Conservation (phyloP, 2,888 invertebrate species). For the Caradrina kadenii region DNA sequence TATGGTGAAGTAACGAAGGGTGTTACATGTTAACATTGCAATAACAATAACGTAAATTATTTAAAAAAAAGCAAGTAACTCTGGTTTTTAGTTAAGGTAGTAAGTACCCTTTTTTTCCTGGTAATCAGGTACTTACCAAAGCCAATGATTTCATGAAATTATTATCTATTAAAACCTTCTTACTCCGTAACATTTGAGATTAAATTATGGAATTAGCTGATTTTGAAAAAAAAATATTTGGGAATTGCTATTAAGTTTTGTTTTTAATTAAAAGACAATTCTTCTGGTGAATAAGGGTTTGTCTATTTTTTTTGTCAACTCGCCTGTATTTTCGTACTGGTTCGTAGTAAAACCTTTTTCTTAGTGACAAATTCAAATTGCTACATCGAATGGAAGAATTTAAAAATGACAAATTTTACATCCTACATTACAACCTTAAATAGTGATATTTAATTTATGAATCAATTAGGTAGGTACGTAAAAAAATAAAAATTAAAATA, state of each 20-base stretch:
- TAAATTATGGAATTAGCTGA: background rate
- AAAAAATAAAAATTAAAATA: background rate
- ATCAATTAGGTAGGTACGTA: too few species aligned
- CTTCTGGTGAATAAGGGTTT: background rate
- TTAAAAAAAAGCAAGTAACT: background rate
- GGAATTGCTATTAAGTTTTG: background rate
- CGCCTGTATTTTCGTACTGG: background rate
- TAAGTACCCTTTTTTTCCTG: too few species aligned
- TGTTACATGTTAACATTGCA: too few species aligned
- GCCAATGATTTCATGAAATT: too few species aligned
- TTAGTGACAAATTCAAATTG: too few species aligned
- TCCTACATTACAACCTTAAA: too few species aligned
- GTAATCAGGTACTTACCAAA: too few species aligned
- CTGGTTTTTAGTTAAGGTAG: background rate
- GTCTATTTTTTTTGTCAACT: background rate
- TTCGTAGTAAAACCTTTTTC: background rate
- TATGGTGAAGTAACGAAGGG: too few species aligned
- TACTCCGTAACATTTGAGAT: background rate
- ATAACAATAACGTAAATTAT: too few species aligned
- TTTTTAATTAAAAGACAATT: background rate
- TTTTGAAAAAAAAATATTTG: background rate
- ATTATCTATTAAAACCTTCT: constrained; percentile 6
- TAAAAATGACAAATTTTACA: too few species aligned
- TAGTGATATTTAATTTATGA: too few species aligned
- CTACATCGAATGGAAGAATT: too few species aligned